A percentile compares a stretch with the other conserved stretches of the same genome.
Evolutionary conservation across 2,113 vertebrate genomes (phyloP).

Genomic region (Campylomormyrus tamandua): DNA sequence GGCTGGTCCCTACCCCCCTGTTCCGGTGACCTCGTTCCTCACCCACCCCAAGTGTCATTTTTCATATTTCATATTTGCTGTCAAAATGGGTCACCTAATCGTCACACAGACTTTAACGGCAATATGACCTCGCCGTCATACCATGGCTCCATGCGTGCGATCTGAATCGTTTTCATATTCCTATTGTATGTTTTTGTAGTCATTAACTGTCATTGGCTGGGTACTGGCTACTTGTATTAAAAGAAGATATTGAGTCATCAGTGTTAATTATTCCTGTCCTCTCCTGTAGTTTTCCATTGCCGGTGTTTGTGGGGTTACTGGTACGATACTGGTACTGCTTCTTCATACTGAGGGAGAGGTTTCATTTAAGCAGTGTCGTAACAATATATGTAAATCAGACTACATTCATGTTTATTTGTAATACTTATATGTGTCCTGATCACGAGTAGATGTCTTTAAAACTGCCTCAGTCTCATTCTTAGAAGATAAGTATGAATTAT

Average conservation of each 20-base stretch:
- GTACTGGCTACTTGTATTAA: conserved; percentile 19
- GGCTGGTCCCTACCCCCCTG: background rate
- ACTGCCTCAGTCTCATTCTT: background rate
- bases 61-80: background rate
- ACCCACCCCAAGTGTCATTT: background rate
- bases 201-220: background rate
- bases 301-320: background rate
- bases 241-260: background rate
- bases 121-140: too few relatives aligned
- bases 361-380: background rate
- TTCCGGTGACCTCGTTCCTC: background rate
- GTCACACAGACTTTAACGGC: background rate
- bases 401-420: background rate
- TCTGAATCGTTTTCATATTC: background rate
- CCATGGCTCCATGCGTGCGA: background rate
- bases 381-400: background rate
- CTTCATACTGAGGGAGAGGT: background rate
- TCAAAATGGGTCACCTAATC: background rate
- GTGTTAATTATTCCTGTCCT: background rate
- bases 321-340: background rate
- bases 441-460: background rate
- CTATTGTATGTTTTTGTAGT: background rate
- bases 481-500: conserved; percentile 1
- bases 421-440: background rate
- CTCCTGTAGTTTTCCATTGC: background rate